Evolutionary conservation across 2,888 invertebrate species (phyloP), one percentile per base, ranked within the genome.

Genomic region (Cosmorhoe ocellata): DNA sequence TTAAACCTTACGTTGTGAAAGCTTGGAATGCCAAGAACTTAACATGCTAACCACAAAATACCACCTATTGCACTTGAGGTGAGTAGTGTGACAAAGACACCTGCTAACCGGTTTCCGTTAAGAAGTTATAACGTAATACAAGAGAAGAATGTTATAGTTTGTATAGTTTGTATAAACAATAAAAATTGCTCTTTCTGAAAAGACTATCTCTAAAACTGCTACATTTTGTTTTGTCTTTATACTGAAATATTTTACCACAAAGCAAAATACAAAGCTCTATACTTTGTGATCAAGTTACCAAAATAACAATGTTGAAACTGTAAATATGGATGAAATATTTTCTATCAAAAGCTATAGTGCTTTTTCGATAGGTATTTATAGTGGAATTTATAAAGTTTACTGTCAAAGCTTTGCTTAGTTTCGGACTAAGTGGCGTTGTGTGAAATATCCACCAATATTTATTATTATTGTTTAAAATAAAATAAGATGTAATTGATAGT

Each of bases 211-310:
- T 11, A 3, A 24, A 36, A 24, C 36, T 12, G 12, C 5, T 31
- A 26, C 32, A 41, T 41, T 41, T 41, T 41, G 13, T 32, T 13
- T 41, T 41, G 22, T 32, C 30, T 37, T 31, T 3, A 12, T 31
- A 31, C 18, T 12, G 30, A 14, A 45, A 13, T 31, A 11, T 32
- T 44, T 11, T 45, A 32, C 14, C 8, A 45, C 45, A 46, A 27
- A 46, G 46, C 32, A 39, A 39, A 39, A 46, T 33, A 33, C 33
- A 32, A 14, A 14, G n/a, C 30, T 37, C 12, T 18, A 30, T 39
- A 44, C 50, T 43, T 38, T 44, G 38, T 44, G 22, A 50, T 50
- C 50, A 28, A 33, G 43, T 43, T 43, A 43, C 43, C 26, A 24
- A 37, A 40, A 37, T 49, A 42, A 42, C 31, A 27, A 48, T 10